Conservation (phyloP, 2,113 vertebrate genomes). For the Epinephelus cyanopodus region DNA sequence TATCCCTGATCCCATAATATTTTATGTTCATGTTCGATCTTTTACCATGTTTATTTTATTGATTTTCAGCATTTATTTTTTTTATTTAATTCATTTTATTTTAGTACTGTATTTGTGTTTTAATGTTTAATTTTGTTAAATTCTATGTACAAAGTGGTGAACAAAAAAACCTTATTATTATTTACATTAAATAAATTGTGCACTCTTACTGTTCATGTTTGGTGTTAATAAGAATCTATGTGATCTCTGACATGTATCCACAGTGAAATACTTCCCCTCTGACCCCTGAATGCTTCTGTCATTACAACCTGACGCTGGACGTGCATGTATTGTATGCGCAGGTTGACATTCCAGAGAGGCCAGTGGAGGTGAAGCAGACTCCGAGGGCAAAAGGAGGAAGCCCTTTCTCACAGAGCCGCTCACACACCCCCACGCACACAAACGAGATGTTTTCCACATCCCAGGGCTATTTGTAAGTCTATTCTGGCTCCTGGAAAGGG, state of each 20-base stretch:
- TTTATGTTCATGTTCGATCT: no score
- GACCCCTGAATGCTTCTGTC: conserved; percentile 44
- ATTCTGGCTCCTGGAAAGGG: conserved; percentile 71
- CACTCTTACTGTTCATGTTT: not conserved
- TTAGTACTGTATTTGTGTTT: no score
- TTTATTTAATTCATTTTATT: no score
- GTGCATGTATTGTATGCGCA: conserved; percentile 48
- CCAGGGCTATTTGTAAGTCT: conserved; percentile 67
- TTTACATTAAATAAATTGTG: not conserved
- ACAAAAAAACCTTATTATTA: not conserved
- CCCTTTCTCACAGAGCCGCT: conserved; percentile 49
- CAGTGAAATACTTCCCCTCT: conserved; percentile 39
- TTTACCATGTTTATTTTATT: no score
- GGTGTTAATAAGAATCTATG: conserved; percentile 17
- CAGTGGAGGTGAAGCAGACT: conserved; percentile 54
- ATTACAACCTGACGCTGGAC: conserved; percentile 50
- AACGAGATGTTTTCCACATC: conserved; percentile 71
- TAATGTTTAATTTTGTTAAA: no score
- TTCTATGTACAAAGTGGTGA: no score
- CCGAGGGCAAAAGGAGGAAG: conserved; percentile 70
- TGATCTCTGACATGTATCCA: conserved; percentile 15
- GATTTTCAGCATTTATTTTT: no score
- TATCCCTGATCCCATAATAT: no score
- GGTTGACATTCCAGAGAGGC: conserved; percentile 73
- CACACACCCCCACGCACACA: conserved; percentile 58